Conservation (phyloP, 2,888 invertebrate genomes). For the Agrilus biguttatus region DNA sequence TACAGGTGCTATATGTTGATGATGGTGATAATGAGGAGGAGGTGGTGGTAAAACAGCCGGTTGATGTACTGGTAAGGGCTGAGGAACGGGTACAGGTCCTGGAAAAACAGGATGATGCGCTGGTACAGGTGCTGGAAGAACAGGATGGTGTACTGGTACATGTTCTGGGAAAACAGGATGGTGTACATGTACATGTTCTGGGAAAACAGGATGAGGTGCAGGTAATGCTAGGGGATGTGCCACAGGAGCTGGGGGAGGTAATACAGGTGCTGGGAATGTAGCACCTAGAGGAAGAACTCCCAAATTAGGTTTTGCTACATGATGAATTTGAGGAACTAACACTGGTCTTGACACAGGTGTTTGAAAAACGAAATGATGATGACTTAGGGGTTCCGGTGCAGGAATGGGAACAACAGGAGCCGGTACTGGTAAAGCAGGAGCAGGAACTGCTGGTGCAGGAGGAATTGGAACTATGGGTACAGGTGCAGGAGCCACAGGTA, state of each 20-base stretch:
- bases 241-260: constrained; percentile 10
- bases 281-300: constrained; percentile 21
- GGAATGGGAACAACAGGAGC: neutral
- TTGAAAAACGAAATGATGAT: constrained; percentile 6
- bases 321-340: constrained; percentile 12
- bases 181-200: neutral
- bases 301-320: constrained; percentile 20
- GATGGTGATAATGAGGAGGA: neutral
- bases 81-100: constrained; percentile 3
- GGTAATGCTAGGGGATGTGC: neutral
- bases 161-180: neutral
- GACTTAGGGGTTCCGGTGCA: constrained; percentile 1
- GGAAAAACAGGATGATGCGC: neutral
- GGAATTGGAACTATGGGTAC: constrained; percentile 3
- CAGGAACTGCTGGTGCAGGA: constrained; percentile 2
- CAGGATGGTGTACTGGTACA: neutral
- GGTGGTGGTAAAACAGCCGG: neutral
- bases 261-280: constrained; percentile 16
- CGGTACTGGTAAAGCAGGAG: constrained; percentile 3
- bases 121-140: constrained; percentile 3
- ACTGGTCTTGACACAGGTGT: constrained; percentile 6
- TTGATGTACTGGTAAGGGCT: constrained; percentile 3
- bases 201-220: constrained; percentile 1
- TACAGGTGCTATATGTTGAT: neutral
- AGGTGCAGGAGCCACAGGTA: neutral